Base-by-base conservation (phyloP, 2,113 vertebrate genomes). In the Rhombomys opimus region DNA sequence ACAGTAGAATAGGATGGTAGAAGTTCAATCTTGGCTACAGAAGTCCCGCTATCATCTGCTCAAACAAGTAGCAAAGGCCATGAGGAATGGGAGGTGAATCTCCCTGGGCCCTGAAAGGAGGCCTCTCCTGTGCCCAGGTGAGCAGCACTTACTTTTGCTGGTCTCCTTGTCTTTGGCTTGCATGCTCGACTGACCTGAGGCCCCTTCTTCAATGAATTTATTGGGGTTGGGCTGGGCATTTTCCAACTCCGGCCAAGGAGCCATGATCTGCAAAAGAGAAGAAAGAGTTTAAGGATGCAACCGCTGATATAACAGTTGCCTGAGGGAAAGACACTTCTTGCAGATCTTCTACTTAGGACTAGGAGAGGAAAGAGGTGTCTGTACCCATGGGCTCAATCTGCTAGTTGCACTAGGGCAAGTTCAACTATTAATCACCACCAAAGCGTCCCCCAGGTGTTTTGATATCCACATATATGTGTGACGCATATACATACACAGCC, bases 201-300 rank as follows among this genome's bases (percentile, higher is more conserved):
- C 76, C 10, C 98, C 97, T 57, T 98, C 97, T 57, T 98, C 97
- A 6, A 95, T 97, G 75, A 97, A 96, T 61, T 98, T 98, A 38
- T 97, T 97, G 17, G 98, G 96, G 61, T 99, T 97, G 30, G 97
- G 86, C 50, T 97, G 96, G 77, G 96, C 98, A 23, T 98, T 98
- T 87, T 98, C 98, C 54, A 98, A 95, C 93, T 99, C 98, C 12
- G 99, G 99, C 98, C 99, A 99, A 59, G 99, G 99, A 98, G 99
- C 99, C 99, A 99, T 99, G 95, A 87, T 98, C 99, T 99, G 95
- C 75, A 96, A 94, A 78, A 70, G 17, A 80, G 18, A 96, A 96
- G 95, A 93, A 25, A 92, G 63, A 91, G 75, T 10, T 67, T 85
- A 70, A 50, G 65, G 73, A 0, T 61, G 54, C 10, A 63, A 87